Evolutionary conservation across 1,140 invertebrate species (phyloP).

Genomic region (Archegozetes longisetosus): DNA sequence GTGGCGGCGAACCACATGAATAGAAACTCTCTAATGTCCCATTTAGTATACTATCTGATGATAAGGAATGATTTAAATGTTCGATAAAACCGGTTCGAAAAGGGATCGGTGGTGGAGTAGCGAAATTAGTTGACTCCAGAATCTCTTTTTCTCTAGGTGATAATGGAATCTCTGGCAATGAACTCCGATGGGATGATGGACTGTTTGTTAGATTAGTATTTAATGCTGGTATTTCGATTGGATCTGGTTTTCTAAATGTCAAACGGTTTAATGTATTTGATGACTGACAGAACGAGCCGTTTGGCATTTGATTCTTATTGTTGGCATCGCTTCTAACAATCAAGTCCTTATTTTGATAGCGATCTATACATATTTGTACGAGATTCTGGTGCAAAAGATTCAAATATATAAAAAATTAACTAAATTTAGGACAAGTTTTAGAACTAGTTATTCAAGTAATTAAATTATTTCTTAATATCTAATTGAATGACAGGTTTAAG

Average conservation of each 20-base stretch:
- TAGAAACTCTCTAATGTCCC: not conserved
- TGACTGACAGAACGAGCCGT: not conserved
- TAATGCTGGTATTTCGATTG: not conserved
- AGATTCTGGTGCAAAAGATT: conserved; percentile 29
- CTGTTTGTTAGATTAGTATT: not conserved
- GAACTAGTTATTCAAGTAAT: no score
- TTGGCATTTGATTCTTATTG: not conserved
- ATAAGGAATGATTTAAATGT: conserved; percentile 17
- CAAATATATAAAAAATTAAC: no score
- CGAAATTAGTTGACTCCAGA: conserved; percentile 26
- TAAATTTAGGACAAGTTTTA: no score
- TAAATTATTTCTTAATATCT: no score
- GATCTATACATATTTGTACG: conserved; percentile 27
- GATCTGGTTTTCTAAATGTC: not conserved
- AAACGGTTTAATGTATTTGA: not conserved
- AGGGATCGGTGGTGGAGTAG: not conserved
- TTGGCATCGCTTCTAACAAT: not conserved
- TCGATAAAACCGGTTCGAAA: not conserved
- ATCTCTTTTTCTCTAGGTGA: conserved; percentile 32
- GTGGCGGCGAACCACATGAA: conserved; percentile 39
- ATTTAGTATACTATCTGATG: conserved; percentile 19
- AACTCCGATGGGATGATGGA: conserved; percentile 40
- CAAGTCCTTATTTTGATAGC: conserved; percentile 20
- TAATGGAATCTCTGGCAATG: conserved; percentile 55
- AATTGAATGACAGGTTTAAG: no score